phyloP scores from a whole-genome alignment of 2,113 vertebrate species.

The Dinomys branickii region DNA sequence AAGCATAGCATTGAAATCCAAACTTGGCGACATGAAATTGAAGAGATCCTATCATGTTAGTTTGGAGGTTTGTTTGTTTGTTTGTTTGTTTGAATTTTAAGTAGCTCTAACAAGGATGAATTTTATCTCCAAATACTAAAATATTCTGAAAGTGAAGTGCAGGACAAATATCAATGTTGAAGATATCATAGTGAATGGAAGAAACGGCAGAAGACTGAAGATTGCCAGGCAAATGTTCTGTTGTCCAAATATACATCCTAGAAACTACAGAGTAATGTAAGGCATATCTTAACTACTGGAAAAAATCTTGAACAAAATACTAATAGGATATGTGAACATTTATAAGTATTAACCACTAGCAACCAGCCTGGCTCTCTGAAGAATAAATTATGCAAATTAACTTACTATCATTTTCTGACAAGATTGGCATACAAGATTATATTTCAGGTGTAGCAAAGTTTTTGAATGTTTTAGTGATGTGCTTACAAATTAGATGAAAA shows the following conservation, averaged over 20 bases:
- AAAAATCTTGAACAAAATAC: constrained; percentile 28
- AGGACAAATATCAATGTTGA: not conserved
- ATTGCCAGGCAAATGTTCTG: not conserved
- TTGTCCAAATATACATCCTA: constrained; percentile 9
- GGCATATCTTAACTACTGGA: not conserved
- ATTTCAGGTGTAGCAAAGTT: not conserved
- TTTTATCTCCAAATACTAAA: not conserved
- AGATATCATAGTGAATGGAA: not conserved
- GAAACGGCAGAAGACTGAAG: not conserved
- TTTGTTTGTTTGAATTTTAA: not conserved
- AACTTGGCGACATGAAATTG: not conserved
- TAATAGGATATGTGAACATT: not conserved
- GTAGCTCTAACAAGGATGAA: not conserved
- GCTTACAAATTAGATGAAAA: not conserved
- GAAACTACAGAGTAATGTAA: not conserved
- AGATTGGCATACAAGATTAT: not conserved
- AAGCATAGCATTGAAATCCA: not conserved
- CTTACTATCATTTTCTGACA: not conserved
- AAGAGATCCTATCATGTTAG: not conserved
- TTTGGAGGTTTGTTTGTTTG: not conserved
- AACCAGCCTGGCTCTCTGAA: not conserved
- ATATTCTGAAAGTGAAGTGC: not conserved
- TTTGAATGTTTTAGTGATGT: constrained; percentile 13
- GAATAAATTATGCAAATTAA: not conserved
- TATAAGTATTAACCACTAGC: not conserved